Evolutionary conservation across 1,140 invertebrate species (phyloP).

Genomic region (Drosophila prosaltans): DNA sequence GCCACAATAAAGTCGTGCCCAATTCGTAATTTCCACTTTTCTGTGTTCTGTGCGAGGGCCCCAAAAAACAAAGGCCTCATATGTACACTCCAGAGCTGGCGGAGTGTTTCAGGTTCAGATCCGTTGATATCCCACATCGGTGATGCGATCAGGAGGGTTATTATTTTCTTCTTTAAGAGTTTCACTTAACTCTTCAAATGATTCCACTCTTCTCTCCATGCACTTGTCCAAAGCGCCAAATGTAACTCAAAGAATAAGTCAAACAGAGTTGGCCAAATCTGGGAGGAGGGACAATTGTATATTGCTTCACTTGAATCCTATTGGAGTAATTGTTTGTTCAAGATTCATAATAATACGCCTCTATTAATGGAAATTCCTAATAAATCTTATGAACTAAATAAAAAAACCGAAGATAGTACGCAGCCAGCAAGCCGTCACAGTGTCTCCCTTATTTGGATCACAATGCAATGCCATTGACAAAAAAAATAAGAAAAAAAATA

Average conservation of each 20-base stretch:
- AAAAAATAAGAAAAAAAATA: slow-evolving; percentile 1
- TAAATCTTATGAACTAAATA: slow-evolving; percentile 18
- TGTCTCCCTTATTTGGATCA: slow-evolving; percentile 58
- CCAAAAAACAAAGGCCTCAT: slow-evolving; percentile 20
- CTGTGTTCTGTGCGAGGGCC: slow-evolving; percentile 39
- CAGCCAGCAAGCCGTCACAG: slow-evolving; percentile 13
- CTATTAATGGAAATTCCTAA: slow-evolving; percentile 11
- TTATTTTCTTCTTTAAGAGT: neutral
- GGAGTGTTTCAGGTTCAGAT: neutral
- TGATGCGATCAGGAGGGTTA: neutral
- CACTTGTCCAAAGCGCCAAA: neutral
- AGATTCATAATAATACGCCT: neutral
- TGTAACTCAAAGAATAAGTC: neutral
- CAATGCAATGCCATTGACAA: slow-evolving; percentile 50
- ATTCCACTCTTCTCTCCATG: neutral
- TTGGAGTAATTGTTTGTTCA: slow-evolving; percentile 1
- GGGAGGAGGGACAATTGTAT: neutral
- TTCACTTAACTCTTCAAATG: neutral
- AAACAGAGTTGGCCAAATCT: neutral
- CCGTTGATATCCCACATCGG: neutral
- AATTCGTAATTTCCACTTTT: slow-evolving; percentile 69
- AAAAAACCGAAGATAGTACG: slow-evolving; percentile 22
- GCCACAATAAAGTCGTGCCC: slow-evolving; percentile 78
- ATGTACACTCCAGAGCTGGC: slow-evolving; percentile 20
- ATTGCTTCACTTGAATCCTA: neutral